phyloP scores from a whole-genome alignment of 2,797 vertebrate species.

The Anguilla anguilla region DNA sequence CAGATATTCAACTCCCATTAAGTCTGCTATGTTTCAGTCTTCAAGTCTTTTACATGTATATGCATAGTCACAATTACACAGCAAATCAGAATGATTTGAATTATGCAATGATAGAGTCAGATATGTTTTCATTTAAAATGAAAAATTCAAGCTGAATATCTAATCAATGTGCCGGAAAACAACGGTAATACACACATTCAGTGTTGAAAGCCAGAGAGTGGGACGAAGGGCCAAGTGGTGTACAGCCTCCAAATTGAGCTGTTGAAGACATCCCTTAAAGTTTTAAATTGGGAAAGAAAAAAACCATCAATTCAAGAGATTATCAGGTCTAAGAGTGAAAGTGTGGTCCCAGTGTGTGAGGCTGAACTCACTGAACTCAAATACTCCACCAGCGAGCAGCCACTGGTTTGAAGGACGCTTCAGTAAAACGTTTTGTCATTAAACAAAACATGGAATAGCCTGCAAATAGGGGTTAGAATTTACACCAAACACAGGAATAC shows the following conservation, averaged over 20 bases:
- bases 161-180: no score
- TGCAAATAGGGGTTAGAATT: conserved; percentile 47
- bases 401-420: neutral
- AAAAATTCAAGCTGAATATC: no score
- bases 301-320: neutral
- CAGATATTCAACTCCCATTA: no score
- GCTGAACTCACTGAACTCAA: neutral
- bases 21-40: no score
- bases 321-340: neutral
- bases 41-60: no score
- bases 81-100: no score
- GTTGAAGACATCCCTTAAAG: neutral
- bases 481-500: conserved; percentile 48
- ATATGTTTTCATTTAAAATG: no score
- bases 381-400: neutral
- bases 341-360: neutral
- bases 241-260: neutral
- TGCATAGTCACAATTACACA: no score
- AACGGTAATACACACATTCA: neutral
- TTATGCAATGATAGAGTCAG: no score
- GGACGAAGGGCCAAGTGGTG: neutral
- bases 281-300: neutral
- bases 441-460: conserved; percentile 21
- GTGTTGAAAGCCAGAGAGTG: neutral
- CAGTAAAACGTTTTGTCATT: neutral